phyloP scores from a whole-genome alignment of 2,888 invertebrate genomes.

The Labia minor region DNA sequence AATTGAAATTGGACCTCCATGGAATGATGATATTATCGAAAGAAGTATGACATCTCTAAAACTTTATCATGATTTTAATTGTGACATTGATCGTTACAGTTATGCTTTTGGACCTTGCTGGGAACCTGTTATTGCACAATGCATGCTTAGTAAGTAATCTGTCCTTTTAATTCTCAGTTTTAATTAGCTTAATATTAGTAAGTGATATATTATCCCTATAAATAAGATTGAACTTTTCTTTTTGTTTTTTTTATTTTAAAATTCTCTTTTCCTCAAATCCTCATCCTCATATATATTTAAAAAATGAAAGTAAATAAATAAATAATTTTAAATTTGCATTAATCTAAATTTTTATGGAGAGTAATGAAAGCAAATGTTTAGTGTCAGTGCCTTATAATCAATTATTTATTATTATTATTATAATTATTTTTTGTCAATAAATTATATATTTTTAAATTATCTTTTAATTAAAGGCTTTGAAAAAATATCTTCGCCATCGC shows the following conservation, averaged over 20 bases:
- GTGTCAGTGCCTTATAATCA: no score
- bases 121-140: slow-evolving; percentile 93
- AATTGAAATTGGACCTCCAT: slow-evolving; percentile 75
- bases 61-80: slow-evolving; percentile 95
- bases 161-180: slow-evolving; percentile 13
- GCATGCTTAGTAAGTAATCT: slow-evolving; percentile 60
- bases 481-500: slow-evolving; percentile 72
- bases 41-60: slow-evolving; percentile 89
- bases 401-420: no score
- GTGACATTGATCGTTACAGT: slow-evolving; percentile 77
- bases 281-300: no score
- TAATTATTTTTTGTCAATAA: no score
- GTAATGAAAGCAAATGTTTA: no score
- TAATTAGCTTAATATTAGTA: slow-evolving; percentile 14
- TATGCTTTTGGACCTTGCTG: slow-evolving; percentile 98
- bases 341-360: no score
- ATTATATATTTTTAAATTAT: neutral
- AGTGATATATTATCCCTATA: slow-evolving; percentile 14
- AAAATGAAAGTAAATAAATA: slow-evolving; percentile 36
- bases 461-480: slow-evolving; percentile 56
- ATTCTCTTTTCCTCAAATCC: no score
- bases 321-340: no score
- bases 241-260: neutral
- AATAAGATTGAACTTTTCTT: slow-evolving; percentile 15
- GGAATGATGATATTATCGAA: slow-evolving; percentile 69